Conservation (phyloP, 2,888 invertebrate genomes). For the Dendrolimus pini region DNA sequence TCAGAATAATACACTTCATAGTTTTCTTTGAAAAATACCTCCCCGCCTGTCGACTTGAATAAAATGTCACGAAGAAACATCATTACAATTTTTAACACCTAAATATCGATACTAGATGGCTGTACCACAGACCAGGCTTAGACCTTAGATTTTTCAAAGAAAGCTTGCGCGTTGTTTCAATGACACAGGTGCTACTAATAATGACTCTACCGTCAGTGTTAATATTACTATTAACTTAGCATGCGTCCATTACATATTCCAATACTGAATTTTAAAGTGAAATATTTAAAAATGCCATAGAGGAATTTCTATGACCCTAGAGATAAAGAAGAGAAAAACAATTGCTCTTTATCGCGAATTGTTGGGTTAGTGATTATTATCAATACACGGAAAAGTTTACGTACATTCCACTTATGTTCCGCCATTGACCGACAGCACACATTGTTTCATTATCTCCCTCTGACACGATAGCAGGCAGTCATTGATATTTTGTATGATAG, state of each 20-base stretch:
- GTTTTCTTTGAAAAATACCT: too few species aligned
- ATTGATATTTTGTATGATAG: background rate
- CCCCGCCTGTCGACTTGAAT: too few species aligned
- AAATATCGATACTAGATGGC: too few species aligned
- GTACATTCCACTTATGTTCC: slow-evolving; percentile 4
- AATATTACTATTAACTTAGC: too few species aligned
- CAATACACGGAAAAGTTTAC: slow-evolving; percentile 17
- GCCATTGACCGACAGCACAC: slow-evolving; percentile 9
- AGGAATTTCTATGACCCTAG: background rate
- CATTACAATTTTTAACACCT: too few species aligned
- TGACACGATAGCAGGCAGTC: background rate
- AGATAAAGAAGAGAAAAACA: slow-evolving; percentile 6
- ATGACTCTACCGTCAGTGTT: too few species aligned
- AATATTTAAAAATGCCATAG: background rate
- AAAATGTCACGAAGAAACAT: too few species aligned
- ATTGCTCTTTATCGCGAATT: slow-evolving; percentile 13
- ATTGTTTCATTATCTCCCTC: slow-evolving; percentile 3
- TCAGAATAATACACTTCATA: too few species aligned
- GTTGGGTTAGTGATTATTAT: slow-evolving; percentile 6
- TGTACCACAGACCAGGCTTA: too few species aligned
- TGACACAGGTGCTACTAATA: too few species aligned
- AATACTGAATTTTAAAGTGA: background rate
- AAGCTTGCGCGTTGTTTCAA: too few species aligned
- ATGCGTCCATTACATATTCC: background rate
- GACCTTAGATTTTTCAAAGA: too few species aligned